Evolutionary conservation across 2,113 vertebrate species (phyloP), one percentile per base, ranked within the genome.

Genomic region (Electrona antarctica): DNA sequence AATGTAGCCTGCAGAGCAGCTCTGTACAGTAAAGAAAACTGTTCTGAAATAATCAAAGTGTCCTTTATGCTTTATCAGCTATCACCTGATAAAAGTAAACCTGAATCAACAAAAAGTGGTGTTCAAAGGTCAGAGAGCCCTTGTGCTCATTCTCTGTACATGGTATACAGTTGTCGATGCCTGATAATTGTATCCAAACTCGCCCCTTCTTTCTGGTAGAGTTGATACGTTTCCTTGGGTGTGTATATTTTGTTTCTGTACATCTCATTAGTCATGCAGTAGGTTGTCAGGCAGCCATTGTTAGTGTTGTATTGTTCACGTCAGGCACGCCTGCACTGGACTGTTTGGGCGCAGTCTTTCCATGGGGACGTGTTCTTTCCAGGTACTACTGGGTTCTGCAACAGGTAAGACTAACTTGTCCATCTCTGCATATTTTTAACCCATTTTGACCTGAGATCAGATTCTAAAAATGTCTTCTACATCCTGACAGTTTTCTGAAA

Each of bases 61-160:
- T 14, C n/a, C 4, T 15, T 0, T 14, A 56, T 14, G 7, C 3
- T 56, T 54, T 49, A 74, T 71, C 45, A 63, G 50, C 51, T 50
- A 9, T 33, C 11, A 21, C 33, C 58, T 72, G 68, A 62, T 68
- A 41, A 71, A 69, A 52, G 12, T 9, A 64, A 63, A 49, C 3
- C 8, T 77, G 55, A 64, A 13, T 29, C 29, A 49, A 41, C 6
- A 9, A 7, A n/a, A 51, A 28, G 8, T 55, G 28, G 7, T 64
- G 69, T 75, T 59, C 73, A 62, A 79, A 82, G 87, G 74, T 84
- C 59, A 13, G 11, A 62, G 60, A 47, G 45, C 28, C 49, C 6
- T 28, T 54, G 3, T 48, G 9, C 0, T 10, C 13, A 10, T 11
- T 48, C 8, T n/a, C 14, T 28, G 8, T 33, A 0, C 33, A n/a